Base-by-base conservation (phyloP, 2,888 invertebrate species). In the Perizoma affinitatum region DNA sequence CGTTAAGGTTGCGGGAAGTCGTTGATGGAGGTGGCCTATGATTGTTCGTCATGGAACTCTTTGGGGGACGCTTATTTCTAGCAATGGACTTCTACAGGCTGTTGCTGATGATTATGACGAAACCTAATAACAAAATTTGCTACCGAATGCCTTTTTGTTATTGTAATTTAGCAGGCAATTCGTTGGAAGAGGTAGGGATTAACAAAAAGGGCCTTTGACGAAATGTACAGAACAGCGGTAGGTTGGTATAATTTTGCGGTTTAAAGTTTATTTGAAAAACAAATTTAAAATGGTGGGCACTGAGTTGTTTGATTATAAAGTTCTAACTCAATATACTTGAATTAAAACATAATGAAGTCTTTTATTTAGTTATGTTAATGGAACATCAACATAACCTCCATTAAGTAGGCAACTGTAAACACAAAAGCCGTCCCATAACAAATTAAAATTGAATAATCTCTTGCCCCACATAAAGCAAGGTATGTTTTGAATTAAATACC, bases 231-330 rank as follows among this genome's bases (percentile, higher is more conserved):
- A 46, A 33, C 35, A n/a, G 9, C 9, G 59, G 40, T 22, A 22
- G 22, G 22, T 22, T 2, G 22, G 22, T 4, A 57, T 46, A 54
- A 67, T 66, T 68, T 68, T 73, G 77, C 74, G 59, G 58, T 69
- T 71, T 78, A 76, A 78, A 65, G 56, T 70, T 74, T 66, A 41
- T 49, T 57, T 55, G 11, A 46, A 61, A 45, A 54, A 46, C 47
- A 62, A 66, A 66, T 42, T 53, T 47, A 45, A 62, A 58, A 60
- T 55, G 36, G 53, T 22, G 35, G 36, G 53, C n/a, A 40, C 44
- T 40, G 40, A 41, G 45, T 51, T 57, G 61, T 65, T 63, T 62
- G 62, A 59, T 52, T 44, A 49, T 44, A 8, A 56, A 49, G 36
- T 49, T 50, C 10, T 36, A 36, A 48, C n/a, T 46, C 40, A 33